Conservation (phyloP, 2,113 vertebrate genomes). For the Acinonyx jubatus region DNA sequence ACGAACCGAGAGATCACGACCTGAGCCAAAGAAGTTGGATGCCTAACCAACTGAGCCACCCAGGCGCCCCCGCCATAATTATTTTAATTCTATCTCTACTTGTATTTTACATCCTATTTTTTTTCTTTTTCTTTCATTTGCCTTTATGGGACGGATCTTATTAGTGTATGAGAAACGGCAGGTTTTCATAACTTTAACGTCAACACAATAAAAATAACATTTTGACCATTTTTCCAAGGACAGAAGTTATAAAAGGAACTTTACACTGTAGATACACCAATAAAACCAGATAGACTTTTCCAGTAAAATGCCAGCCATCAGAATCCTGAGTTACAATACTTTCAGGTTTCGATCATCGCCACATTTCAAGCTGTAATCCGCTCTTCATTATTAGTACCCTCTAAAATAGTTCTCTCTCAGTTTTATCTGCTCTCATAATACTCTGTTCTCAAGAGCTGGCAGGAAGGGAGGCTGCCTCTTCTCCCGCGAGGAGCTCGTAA, state of each 20-base stretch:
- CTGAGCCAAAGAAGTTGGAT: too few relatives aligned
- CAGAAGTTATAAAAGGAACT: neutral
- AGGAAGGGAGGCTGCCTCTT: rapidly evolving
- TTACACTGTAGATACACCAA: neutral
- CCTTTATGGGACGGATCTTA: neutral
- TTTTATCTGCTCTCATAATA: neutral
- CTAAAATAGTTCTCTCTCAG: neutral
- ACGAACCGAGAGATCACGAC: too few relatives aligned
- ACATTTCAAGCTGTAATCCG: neutral
- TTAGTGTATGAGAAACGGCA: neutral
- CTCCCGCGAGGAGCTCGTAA: neutral
- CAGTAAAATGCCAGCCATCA: neutral
- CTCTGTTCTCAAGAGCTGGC: neutral
- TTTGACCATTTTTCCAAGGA: slow-evolving; percentile 15
- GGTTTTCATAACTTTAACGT: neutral
- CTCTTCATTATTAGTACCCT: slow-evolving; percentile 23
- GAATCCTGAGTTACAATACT: neutral
- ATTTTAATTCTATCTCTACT: neutral
- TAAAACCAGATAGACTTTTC: neutral
- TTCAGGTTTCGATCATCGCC: neutral
- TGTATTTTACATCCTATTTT: neutral
- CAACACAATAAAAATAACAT: neutral
- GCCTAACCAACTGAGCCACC: too few relatives aligned
- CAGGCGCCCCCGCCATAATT: neutral
- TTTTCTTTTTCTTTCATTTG: neutral